Percentiles rank a stretch among this genome's conserved stretches.
These are phyloP conservation scores for Decapterus maruadsi DNA, from an alignment of 2,797 vertebrate species.

Conservation along the genomic window DNA sequence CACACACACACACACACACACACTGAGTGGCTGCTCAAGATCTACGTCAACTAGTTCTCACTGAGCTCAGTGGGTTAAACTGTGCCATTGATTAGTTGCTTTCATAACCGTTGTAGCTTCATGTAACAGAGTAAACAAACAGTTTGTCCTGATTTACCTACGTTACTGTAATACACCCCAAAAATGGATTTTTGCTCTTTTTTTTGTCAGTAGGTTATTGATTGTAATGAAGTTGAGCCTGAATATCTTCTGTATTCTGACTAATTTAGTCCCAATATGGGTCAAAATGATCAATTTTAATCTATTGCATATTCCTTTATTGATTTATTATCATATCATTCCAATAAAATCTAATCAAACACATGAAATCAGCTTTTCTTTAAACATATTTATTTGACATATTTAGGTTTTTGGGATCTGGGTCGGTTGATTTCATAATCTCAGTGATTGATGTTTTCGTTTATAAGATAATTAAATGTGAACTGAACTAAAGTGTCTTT, in stretches of 20 bases:
- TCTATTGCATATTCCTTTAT: not conserved
- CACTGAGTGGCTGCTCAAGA: slow-evolving; percentile 1
- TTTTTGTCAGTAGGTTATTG: too few species aligned
- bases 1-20: not conserved
- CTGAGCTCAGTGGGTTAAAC: not conserved
- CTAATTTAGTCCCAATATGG: not conserved
- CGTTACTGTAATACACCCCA: too few species aligned
- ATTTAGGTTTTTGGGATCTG: not conserved
- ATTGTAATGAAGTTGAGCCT: not conserved
- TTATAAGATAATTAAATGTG: not conserved
- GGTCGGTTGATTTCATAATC: not conserved
- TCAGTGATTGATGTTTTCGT: not conserved
- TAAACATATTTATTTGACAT: not conserved
- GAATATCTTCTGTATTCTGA: not conserved
- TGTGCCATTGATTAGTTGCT: not conserved
- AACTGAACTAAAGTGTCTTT: not conserved
- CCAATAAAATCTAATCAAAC: not conserved
- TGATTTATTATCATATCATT: not conserved
- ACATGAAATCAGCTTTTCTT: not conserved
- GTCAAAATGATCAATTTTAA: not conserved
- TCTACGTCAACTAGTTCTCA: not conserved
- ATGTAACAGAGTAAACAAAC: too few species aligned
- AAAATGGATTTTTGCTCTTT: too few species aligned
- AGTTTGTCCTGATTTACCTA: too few species aligned
- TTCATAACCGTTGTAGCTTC: not conserved